Evolutionary conservation across 2,888 invertebrate species (phyloP).

Genomic region (Siphlonurus alternatus): DNA sequence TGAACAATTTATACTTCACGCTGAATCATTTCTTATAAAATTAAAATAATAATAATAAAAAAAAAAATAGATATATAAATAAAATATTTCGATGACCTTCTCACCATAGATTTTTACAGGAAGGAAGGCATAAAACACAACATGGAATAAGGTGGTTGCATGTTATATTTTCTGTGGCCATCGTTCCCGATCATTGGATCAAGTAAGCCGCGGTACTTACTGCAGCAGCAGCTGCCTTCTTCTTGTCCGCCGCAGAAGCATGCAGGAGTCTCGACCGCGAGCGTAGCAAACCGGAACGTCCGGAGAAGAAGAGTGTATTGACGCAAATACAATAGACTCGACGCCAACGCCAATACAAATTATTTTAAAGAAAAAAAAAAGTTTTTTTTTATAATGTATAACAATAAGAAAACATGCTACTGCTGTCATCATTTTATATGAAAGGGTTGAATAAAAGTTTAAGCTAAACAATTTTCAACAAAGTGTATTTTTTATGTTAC

Average conservation of each 20-base stretch:
- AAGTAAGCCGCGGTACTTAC: neutral
- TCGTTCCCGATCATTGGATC: neutral
- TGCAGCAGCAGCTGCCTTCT: neutral
- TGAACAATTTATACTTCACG: neutral
- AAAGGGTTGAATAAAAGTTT: neutral
- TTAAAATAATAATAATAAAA: no score
- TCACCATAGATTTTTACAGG: neutral
- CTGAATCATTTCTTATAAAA: neutral
- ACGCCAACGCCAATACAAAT: neutral
- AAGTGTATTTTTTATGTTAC: no score
- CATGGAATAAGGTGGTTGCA: neutral
- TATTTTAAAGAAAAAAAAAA: neutral
- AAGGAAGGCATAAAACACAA: neutral
- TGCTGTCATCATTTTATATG: neutral
- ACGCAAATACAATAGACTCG: no score
- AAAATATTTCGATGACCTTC: no score
- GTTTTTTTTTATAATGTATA: neutral
- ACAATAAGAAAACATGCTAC: neutral
- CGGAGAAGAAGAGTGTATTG: no score
- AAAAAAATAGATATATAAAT: no score
- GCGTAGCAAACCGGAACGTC: neutral
- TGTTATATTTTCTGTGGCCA: neutral
- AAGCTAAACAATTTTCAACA: no score
- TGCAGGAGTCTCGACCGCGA: no score
- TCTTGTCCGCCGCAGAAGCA: neutral